A percentile compares a stretch with the other conserved stretches of the same genome.
Evolutionary conservation across 2,797 vertebrate species (phyloP).

Genomic region (Cryptoprocta ferox): DNA sequence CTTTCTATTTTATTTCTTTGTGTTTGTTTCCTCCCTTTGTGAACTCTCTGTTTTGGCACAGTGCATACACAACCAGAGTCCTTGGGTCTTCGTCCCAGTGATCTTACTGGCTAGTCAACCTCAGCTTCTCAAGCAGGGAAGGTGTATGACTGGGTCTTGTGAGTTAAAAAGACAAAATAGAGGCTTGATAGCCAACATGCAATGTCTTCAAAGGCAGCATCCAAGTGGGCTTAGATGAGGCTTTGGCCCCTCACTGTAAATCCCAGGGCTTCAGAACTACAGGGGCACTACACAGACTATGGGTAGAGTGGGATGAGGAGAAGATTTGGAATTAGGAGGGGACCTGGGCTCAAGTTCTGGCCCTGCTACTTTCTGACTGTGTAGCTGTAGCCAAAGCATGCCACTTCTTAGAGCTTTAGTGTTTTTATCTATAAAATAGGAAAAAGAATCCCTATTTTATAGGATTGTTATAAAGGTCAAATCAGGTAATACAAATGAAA

Average conservation of each 20-base stretch:
- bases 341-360: neutral
- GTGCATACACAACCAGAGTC: neutral
- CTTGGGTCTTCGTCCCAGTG: slow-evolving; percentile 40
- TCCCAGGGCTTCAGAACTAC: neutral
- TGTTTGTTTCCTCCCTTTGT: neutral
- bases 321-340: neutral
- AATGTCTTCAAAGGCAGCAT: slow-evolving; percentile 3
- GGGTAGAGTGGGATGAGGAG: neutral
- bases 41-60: slow-evolving; percentile 49
- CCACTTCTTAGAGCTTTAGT: slow-evolving; percentile 1
- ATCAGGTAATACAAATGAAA: neutral
- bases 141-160: neutral
- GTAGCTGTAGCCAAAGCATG: neutral
- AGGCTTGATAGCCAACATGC: neutral
- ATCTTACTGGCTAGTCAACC: slow-evolving; percentile 5
- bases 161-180: slow-evolving; percentile 43
- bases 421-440: slow-evolving; percentile 5
- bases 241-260: neutral
- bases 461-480: slow-evolving; percentile 40
- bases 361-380: neutral
- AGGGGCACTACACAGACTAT: neutral
- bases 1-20: neutral
- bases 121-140: slow-evolving; percentile 10
- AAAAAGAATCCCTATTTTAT: neutral
- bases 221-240: slow-evolving; percentile 1